Evolutionary conservation across 2,113 vertebrate genomes (phyloP), one percentile per base, ranked within the genome.

Genomic region (Prionailurus viverrinus): DNA sequence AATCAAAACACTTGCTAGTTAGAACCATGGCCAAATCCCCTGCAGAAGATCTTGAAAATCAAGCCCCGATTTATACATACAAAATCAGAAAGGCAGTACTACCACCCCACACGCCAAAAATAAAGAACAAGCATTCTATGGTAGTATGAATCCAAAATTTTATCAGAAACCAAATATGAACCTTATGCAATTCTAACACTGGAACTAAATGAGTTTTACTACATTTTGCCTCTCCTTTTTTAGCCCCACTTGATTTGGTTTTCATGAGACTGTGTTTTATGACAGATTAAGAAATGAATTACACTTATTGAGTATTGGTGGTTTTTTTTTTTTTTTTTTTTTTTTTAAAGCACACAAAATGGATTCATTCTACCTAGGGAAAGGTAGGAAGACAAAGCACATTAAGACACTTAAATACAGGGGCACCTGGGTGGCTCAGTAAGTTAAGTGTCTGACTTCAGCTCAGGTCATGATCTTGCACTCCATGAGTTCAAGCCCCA

Each of bases 311-410:
- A 93, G 14, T 51, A 81, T 11, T 21, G 25, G 15, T 45, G 45
- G 45, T 45, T 45, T 0, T 39, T 39, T 39, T 4, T 36, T 5
- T n/a, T n/a, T 41, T 41, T 45, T 45, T 45, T 78, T 31, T 36
- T 91, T 92, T 92, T 94, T 3, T 39, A 89, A 95, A 95, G 39
- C 29, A 76, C 33, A 23, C 45, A 97, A 92, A 89, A 94, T 48
- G 11, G 9, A 82, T 89, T 85, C 51, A 93, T 39, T 65, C 33
- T 80, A 90, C 9, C 58, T 19, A 81, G 21, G 29, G 45, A 84
- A 95, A 97, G 9, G 53, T n/a, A 82, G 31, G 91, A 95, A 86
- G 36, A 88, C 80, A 92, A 94, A 92, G 31, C 18, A 85, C n/a
- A 73, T 61, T 63, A 91, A 66, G 48, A 90, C 29, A 68, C 23